Evolutionary conservation across 1,140 invertebrate genomes (phyloP).

Genomic region (Eupristina koningsbergeri): DNA sequence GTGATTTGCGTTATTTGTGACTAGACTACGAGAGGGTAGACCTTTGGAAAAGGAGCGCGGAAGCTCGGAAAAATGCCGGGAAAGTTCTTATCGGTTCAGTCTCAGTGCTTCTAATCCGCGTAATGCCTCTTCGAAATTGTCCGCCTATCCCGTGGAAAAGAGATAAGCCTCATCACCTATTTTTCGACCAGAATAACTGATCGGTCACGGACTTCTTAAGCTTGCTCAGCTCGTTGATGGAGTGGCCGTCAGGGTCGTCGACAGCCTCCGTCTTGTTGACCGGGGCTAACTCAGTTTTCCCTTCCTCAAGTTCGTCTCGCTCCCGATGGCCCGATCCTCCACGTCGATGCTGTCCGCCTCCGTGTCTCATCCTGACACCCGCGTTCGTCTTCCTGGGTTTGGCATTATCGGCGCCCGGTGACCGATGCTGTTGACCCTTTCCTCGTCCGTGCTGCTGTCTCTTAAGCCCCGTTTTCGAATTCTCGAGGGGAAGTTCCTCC

Average conservation of each 20-base stretch:
- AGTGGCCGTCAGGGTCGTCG: background rate
- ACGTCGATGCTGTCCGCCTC: constrained; percentile 5
- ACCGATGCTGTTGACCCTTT: constrained; percentile 47
- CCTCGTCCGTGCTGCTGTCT: constrained; percentile 45
- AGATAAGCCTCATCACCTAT: constrained; percentile 34
- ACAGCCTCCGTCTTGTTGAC: background rate
- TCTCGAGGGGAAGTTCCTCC: constrained; percentile 39
- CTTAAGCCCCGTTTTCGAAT: constrained; percentile 44
- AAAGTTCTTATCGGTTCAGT: constrained; percentile 6
- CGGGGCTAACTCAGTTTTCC: background rate
- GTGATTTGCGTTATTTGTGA: background rate
- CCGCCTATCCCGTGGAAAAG: background rate
- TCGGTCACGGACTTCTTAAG: constrained; percentile 15
- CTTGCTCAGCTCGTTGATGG: constrained; percentile 36
- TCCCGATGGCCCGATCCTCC: constrained; percentile 2
- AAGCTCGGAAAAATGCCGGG: background rate
- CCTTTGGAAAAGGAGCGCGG: background rate
- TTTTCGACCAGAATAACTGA: constrained; percentile 48
- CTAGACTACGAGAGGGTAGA: background rate
- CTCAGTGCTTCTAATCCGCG: constrained; percentile 26
- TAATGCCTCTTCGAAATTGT: background rate
- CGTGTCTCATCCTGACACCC: constrained; percentile 16
- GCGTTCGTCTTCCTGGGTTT: constrained; percentile 27
- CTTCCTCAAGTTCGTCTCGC: constrained; percentile 17
- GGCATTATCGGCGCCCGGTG: constrained; percentile 29